Evolutionary conservation across 2,888 invertebrate species (phyloP).

Genomic region (Orthonevra nobilis): DNA sequence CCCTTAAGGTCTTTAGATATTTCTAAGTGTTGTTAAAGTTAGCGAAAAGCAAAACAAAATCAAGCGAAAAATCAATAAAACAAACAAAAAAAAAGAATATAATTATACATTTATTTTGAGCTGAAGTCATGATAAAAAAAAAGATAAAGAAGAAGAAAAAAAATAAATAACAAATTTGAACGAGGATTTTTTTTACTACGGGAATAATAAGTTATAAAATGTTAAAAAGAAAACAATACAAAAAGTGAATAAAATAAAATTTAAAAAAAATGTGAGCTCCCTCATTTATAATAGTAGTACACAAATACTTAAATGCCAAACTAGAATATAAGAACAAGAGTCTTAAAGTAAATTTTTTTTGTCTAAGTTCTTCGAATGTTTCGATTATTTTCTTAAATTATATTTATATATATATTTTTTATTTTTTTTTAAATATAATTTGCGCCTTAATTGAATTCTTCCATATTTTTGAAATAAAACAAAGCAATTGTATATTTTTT

Average conservation of each 20-base stretch:
- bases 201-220: conserved; percentile 54
- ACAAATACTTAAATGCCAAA: conserved; percentile 69
- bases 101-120: conserved; percentile 49
- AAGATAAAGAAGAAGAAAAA: conserved; percentile 14
- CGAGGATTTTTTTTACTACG: conserved; percentile 58
- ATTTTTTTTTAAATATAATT: conserved; percentile 23
- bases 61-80: conserved; percentile 28
- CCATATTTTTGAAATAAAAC: conserved; percentile 49
- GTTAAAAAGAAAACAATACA: conserved; percentile 26
- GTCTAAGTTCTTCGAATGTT: conserved; percentile 30
- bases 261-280: conserved; percentile 18
- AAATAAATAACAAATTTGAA: conserved; percentile 25
- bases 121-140: conserved; percentile 54
- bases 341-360: conserved; percentile 38
- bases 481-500: too few species aligned
- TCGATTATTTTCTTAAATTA: conserved; percentile 14
- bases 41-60: conserved; percentile 44
- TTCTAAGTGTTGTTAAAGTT: conserved; percentile 69
- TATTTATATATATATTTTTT: conserved; percentile 5
- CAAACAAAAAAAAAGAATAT: conserved; percentile 25
- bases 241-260: neutral
- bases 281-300: conserved; percentile 55
- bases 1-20: conserved; percentile 59
- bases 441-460: conserved; percentile 59
- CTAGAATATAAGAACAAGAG: conserved; percentile 58